Conservation (phyloP, 1,140 invertebrate genomes). For the Lepidurus couesii region DNA sequence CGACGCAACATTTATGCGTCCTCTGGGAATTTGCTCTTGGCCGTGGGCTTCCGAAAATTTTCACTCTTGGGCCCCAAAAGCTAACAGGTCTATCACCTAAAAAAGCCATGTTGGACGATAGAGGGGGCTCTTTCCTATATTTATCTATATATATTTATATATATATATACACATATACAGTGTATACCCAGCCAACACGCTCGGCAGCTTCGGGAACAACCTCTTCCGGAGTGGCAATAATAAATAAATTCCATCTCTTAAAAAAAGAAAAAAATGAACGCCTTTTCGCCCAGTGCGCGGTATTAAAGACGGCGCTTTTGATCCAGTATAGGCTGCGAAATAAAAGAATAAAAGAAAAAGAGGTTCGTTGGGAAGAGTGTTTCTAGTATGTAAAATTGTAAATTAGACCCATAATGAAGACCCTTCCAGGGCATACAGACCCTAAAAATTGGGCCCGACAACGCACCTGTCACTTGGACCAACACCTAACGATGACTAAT, state of each 20-base stretch:
- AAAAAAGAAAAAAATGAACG: too few species aligned
- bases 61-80: background rate
- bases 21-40: background rate
- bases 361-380: background rate
- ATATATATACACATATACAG: background rate
- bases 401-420: constrained; percentile 9
- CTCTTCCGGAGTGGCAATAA: too few species aligned
- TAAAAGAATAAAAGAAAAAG: background rate
- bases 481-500: constrained; percentile 22
- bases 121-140: background rate
- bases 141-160: too few species aligned
- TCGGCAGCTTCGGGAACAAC: background rate
- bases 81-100: background rate
- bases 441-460: background rate
- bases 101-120: background rate
- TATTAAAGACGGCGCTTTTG: background rate
- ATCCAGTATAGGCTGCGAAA: background rate
- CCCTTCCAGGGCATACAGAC: background rate
- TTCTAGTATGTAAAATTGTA: background rate
- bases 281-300: too few species aligned
- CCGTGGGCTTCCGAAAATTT: background rate
- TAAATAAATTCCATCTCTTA: too few species aligned
- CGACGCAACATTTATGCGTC: background rate
- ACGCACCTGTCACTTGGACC: constrained; percentile 12
- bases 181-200: background rate